Conservation (phyloP, 2,888 invertebrate species). For the Abrostola tripartita region DNA sequence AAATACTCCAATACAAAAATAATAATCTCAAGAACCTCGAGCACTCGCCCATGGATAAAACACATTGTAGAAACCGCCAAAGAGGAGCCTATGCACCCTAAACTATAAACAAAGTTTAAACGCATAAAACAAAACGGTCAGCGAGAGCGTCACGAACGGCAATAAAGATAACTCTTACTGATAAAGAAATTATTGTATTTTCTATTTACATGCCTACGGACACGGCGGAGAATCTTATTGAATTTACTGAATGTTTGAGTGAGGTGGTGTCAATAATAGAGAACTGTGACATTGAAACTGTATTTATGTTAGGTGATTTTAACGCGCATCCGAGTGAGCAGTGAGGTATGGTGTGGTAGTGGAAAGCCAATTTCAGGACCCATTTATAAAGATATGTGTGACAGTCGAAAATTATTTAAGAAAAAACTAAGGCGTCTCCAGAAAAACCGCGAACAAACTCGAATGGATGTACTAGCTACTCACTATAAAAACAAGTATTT, state of each 20-base stretch:
- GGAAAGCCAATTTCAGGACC: slow-evolving; percentile 5
- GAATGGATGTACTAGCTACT: slow-evolving; percentile 7
- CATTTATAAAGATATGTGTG: slow-evolving; percentile 4
- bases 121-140: neutral
- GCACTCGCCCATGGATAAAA: slow-evolving; percentile 1
- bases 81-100: slow-evolving; percentile 4
- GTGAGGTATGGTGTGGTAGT: neutral
- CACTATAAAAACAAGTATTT: slow-evolving; percentile 7
- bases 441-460: slow-evolving; percentile 5
- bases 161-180: neutral
- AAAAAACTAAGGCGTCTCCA: slow-evolving; percentile 9
- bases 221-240: slow-evolving; percentile 3
- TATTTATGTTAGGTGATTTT: slow-evolving; percentile 8
- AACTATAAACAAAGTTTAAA: slow-evolving; percentile 1
- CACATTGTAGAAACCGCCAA: slow-evolving; percentile 1
- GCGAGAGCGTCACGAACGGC: slow-evolving; percentile 1
- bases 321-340: slow-evolving; percentile 5
- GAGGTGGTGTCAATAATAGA: slow-evolving; percentile 12
- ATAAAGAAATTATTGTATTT: slow-evolving; percentile 4
- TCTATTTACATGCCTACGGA: slow-evolving; percentile 14
- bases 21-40: slow-evolving; percentile 3
- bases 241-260: slow-evolving; percentile 10
- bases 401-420: slow-evolving; percentile 9
- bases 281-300: slow-evolving; percentile 5
- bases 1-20: no score